These are phyloP conservation scores for Scaptomyza tumidula DNA, from an alignment of 2,888 invertebrate genomes.

Conservation along the genomic window DNA sequence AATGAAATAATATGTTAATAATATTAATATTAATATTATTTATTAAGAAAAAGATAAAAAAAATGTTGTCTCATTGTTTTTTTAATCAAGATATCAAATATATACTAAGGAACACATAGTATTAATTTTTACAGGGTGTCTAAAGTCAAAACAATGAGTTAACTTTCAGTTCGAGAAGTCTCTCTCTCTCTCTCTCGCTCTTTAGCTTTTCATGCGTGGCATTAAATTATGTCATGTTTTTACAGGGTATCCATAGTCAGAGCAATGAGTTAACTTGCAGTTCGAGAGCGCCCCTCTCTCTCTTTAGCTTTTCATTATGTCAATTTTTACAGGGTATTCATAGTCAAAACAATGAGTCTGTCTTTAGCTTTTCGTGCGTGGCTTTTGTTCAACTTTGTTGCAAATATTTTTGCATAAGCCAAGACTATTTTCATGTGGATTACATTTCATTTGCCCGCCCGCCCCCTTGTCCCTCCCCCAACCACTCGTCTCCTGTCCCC, in stretches of 20 bases:
- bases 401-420: conserved; percentile 68
- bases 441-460: conserved; percentile 67
- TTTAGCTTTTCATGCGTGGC: conserved; percentile 16
- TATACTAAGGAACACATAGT: no score
- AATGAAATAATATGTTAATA: no score
- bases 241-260: conserved; percentile 12
- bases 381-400: conserved; percentile 60
- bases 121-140: conserved; percentile 12
- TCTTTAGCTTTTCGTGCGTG: conserved; percentile 12
- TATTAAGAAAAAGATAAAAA: neutral
- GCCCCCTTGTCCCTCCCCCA: neutral
- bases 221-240: no score
- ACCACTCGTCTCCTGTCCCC: conserved; percentile 10
- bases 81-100: no score
- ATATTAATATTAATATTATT: no score
- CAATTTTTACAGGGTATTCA: conserved; percentile 15
- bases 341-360: neutral
- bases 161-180: neutral
- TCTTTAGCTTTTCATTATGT: no score
- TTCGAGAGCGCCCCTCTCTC: neutral
- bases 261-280: no score
- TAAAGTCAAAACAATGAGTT: neutral
- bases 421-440: conserved; percentile 78
- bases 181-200: no score
- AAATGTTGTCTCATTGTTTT: no score